These are phyloP conservation scores for Valencia hispanica DNA, from an alignment of 2,797 vertebrate genomes.

Conservation along the genomic window DNA sequence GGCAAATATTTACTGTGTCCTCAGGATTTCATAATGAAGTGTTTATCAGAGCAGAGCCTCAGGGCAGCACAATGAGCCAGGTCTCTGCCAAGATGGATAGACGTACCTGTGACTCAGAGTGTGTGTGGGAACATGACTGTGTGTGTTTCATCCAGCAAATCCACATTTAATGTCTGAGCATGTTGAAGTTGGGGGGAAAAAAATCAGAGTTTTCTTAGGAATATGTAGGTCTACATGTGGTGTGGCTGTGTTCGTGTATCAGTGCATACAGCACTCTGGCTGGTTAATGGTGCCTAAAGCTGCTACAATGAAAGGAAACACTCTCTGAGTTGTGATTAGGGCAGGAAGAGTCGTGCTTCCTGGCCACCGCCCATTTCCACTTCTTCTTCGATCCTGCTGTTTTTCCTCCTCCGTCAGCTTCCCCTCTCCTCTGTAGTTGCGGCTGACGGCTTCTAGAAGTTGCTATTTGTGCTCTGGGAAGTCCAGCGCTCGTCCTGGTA, in stretches of 20 bases:
- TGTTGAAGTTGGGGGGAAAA: not conserved
- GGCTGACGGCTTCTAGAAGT: constrained; percentile 68
- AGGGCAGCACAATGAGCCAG: constrained; percentile 58
- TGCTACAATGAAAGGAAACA: constrained; percentile 85
- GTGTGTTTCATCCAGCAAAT: constrained; percentile 37
- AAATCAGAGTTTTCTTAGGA: constrained; percentile 16
- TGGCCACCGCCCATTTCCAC: constrained; percentile 83
- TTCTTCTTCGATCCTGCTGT: constrained; percentile 79
- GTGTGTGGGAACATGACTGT: constrained; percentile 14
- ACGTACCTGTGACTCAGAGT: constrained; percentile 48
- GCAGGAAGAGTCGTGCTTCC: constrained; percentile 82
- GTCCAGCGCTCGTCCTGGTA: constrained; percentile 70
- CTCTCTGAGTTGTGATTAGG: constrained; percentile 83
- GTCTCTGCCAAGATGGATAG: constrained; percentile 61
- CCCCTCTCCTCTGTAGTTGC: constrained; percentile 67
- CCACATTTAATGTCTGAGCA: constrained; percentile 20
- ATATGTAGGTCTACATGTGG: constrained; percentile 17
- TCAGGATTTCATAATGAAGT: constrained; percentile 83
- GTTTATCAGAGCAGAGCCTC: constrained; percentile 78
- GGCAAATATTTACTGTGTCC: constrained; percentile 84
- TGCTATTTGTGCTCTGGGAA: constrained; percentile 78
- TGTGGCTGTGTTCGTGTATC: constrained; percentile 19
- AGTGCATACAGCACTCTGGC: constrained; percentile 31
- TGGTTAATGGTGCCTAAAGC: constrained; percentile 74
- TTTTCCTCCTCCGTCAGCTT: constrained; percentile 73